Conservation (phyloP, 2,113 vertebrate genomes). For the Smithornis capensis region DNA sequence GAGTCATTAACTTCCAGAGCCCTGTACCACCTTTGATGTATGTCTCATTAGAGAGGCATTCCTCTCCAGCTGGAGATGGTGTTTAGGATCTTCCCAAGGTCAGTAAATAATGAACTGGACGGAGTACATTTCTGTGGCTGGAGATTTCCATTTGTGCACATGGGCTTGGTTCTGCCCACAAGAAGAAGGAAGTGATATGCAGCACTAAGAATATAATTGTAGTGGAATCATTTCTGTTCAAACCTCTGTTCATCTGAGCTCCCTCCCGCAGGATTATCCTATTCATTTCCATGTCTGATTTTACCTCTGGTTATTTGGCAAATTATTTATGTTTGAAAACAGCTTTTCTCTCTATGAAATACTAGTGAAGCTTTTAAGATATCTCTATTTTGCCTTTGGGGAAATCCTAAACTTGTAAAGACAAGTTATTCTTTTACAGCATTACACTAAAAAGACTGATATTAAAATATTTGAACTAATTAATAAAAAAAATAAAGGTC, state of each 20-base stretch:
- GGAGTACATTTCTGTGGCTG: neutral
- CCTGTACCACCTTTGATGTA: neutral
- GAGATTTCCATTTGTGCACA: neutral
- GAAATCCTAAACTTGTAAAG: neutral
- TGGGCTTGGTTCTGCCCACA: neutral
- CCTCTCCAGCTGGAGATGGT: neutral
- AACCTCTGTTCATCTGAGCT: neutral
- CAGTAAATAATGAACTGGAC: neutral
- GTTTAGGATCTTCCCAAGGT: neutral
- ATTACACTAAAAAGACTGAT: neutral
- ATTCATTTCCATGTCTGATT: neutral
- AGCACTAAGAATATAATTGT: neutral
- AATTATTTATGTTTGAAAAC: neutral
- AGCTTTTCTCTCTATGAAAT: neutral
- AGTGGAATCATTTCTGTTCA: neutral
- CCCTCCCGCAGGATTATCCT: neutral
- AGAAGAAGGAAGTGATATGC: neutral
- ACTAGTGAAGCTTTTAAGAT: neutral
- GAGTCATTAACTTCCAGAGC: slow-evolving; percentile 1
- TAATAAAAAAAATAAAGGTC: neutral
- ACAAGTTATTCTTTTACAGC: neutral
- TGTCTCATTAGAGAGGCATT: slow-evolving; percentile 36
- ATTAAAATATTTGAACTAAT: neutral
- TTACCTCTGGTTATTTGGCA: neutral
- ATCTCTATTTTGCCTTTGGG: neutral